Percentiles rank a stretch among this genome's conserved stretches.
Evolutionary conservation across 1,140 invertebrate genomes (phyloP).

Genomic region (Aphis gossypii): DNA sequence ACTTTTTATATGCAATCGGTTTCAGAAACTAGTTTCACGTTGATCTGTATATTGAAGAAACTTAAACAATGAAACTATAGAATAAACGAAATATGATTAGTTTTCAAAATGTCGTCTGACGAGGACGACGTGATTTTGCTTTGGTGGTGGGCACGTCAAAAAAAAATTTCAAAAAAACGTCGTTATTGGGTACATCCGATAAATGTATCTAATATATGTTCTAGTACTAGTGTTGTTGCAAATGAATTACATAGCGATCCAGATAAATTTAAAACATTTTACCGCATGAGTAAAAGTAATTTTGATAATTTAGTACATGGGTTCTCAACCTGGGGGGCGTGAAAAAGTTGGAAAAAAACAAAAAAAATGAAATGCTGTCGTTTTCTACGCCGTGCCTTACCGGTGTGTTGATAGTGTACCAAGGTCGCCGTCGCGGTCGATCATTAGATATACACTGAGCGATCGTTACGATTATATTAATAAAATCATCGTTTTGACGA

Average conservation of each 20-base stretch:
- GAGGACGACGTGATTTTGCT: constrained; percentile 11
- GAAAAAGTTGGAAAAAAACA: constrained; percentile 19
- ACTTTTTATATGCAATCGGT: no score
- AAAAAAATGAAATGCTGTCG: not conserved
- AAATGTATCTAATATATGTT: not conserved
- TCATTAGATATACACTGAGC: no score
- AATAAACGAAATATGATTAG: not conserved
- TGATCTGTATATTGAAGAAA: no score
- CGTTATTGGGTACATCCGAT: not conserved
- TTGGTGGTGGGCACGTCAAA: constrained; percentile 21
- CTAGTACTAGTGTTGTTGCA: no score
- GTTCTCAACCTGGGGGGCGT: not conserved
- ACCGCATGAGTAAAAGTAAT: no score
- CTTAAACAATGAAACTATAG: no score
- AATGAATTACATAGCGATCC: no score
- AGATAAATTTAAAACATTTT: no score
- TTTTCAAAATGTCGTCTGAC: constrained; percentile 9
- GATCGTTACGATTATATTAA: no score
- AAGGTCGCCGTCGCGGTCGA: not conserved
- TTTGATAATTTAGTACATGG: not conserved
- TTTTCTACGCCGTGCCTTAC: not conserved
- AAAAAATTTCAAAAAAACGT: not conserved
- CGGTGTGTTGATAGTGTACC: not conserved
- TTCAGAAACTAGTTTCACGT: no score
- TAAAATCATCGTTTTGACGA: not conserved